These are phyloP conservation scores for Takifugu flavidus DNA, from an alignment of 2,113 vertebrate species.

Conservation along the genomic window DNA sequence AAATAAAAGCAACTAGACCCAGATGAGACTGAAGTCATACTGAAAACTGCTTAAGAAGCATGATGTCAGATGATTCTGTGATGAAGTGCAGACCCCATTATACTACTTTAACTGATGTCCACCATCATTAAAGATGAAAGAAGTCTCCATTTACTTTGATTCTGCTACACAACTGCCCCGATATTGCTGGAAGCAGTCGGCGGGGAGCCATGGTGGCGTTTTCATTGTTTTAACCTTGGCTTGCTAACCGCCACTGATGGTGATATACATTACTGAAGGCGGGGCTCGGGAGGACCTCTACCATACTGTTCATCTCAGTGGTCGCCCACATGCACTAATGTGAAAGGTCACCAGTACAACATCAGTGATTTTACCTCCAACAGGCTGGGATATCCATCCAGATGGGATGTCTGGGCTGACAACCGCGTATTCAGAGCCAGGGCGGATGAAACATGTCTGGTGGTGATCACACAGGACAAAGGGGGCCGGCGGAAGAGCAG, in stretches of 20 bases:
- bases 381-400: slow-evolving; percentile 13
- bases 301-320: slow-evolving; percentile 6
- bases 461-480: slow-evolving; percentile 22
- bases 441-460: slow-evolving; percentile 37
- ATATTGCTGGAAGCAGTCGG: slow-evolving; percentile 7
- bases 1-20: too few relatives aligned
- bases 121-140: neutral
- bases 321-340: slow-evolving; percentile 16
- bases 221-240: slow-evolving; percentile 11
- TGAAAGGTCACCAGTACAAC: slow-evolving; percentile 3
- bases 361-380: slow-evolving; percentile 29
- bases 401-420: slow-evolving; percentile 24
- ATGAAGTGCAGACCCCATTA: too few relatives aligned
- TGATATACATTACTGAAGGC: slow-evolving; percentile 12
- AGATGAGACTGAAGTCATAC: too few relatives aligned
- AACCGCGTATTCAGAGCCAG: slow-evolving; percentile 15
- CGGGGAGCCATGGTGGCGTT: slow-evolving; percentile 8
- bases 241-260: neutral
- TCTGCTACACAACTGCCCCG: neutral
- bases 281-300: slow-evolving; percentile 5
- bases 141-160: slow-evolving; percentile 3
- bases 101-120: neutral
- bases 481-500: slow-evolving; percentile 5
- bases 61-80: too few relatives aligned
- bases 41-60: too few relatives aligned